Evolutionary conservation across 2,888 invertebrate genomes (phyloP).

Genomic region (Troglohyphantes excavatus): DNA sequence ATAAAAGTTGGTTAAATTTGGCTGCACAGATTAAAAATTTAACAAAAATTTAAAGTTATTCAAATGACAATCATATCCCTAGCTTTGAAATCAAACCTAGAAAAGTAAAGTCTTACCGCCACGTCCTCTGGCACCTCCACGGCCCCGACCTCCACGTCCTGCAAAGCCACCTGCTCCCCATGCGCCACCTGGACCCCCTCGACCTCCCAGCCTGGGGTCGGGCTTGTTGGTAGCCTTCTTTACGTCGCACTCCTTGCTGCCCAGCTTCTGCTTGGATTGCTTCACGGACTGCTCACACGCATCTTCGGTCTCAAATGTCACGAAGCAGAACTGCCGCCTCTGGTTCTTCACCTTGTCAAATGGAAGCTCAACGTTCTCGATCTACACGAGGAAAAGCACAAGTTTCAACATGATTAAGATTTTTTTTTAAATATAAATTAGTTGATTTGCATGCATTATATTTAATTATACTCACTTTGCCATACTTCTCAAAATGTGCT

Average conservation of each 20-base stretch:
- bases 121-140: slow-evolving; percentile 70
- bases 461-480: slow-evolving; percentile 88
- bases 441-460: too few relatives aligned
- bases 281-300: slow-evolving; percentile 95
- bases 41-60: too few relatives aligned
- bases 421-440: too few relatives aligned
- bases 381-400: slow-evolving; percentile 30
- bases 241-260: slow-evolving; percentile 96
- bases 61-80: too few relatives aligned
- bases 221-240: slow-evolving; percentile 92
- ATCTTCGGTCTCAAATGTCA: slow-evolving; percentile 97
- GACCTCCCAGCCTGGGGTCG: slow-evolving; percentile 66
- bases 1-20: too few relatives aligned
- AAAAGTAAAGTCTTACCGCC: slow-evolving; percentile 38
- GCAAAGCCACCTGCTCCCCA: slow-evolving; percentile 69
- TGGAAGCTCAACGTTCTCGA: slow-evolving; percentile 90
- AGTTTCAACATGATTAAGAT: too few relatives aligned
- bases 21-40: too few relatives aligned
- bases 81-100: not conserved
- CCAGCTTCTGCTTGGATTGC: slow-evolving; percentile 95
- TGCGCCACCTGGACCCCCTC: slow-evolving; percentile 65
- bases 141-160: slow-evolving; percentile 61
- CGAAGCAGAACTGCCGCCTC: slow-evolving; percentile 98
- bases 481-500: slow-evolving; percentile 94
- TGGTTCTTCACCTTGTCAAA: slow-evolving; percentile 98